phyloP scores from a whole-genome alignment of 2,113 vertebrate genomes.

The Dermatemys mawii region DNA sequence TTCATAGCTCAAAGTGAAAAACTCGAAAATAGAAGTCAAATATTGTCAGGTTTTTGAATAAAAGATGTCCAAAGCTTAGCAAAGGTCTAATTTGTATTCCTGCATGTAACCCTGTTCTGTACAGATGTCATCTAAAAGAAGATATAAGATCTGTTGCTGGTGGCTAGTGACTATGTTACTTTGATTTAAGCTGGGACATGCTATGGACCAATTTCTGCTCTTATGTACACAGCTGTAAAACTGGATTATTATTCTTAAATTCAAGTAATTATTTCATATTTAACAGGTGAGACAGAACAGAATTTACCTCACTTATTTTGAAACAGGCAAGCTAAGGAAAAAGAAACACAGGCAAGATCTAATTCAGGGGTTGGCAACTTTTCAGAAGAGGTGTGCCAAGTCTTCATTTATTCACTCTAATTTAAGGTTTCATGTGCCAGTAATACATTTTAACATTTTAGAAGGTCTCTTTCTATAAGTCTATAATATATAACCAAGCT shows the following conservation, averaged over 20 bases:
- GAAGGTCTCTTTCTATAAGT: no score
- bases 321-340: neutral
- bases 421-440: no score
- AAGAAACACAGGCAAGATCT: neutral
- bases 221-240: neutral
- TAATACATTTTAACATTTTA: no score
- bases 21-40: no score
- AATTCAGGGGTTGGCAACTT: no score
- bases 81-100: neutral
- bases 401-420: no score
- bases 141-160: neutral
- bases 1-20: no score
- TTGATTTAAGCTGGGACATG: neutral
- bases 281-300: neutral
- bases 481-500: no score
- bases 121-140: neutral
- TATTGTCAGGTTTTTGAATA: neutral
- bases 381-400: no score
- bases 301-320: neutral
- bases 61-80: neutral
- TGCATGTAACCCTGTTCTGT: rapidly evolving
- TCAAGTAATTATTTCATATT: neutral
- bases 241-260: neutral
- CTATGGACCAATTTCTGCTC: neutral
- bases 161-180: neutral